Evolutionary conservation across 2,797 vertebrate genomes (phyloP).

Genomic region (Typhlichthys subterraneus): DNA sequence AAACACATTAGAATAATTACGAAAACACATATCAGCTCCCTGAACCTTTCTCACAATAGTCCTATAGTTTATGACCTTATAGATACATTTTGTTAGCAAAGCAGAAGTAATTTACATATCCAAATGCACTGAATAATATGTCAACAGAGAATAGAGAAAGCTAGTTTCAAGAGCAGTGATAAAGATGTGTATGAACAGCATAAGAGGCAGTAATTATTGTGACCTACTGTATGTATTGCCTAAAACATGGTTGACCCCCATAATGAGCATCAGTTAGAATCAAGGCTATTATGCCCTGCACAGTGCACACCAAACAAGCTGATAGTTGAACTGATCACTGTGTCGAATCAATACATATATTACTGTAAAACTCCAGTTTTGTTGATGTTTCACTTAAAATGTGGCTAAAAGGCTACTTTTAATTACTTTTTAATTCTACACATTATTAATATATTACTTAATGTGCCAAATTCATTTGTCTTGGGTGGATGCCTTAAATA

Average conservation of each 20-base stretch:
- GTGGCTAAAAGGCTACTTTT: background rate
- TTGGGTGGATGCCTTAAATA: no score
- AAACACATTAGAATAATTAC: conserved; percentile 51
- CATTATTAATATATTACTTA: background rate
- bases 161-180: no score
- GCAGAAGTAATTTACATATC: background rate
- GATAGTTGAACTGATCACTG: conserved; percentile 34
- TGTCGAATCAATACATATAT: conserved; percentile 21
- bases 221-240: conserved; percentile 40
- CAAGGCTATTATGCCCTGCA: conserved; percentile 28
- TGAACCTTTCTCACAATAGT: conserved; percentile 22
- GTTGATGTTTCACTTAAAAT: conserved; percentile 22
- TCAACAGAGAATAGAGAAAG: no score
- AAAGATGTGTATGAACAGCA: no score
- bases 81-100: background rate
- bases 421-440: background rate
- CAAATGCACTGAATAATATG: no score
- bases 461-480: background rate
- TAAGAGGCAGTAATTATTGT: conserved; percentile 8
- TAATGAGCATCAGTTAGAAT: conserved; percentile 37
- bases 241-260: conserved; percentile 35
- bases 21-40: conserved; percentile 42
- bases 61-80: conserved; percentile 21
- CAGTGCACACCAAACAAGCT: conserved; percentile 2
- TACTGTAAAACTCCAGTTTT: conserved; percentile 18